Evolutionary conservation across 2,888 invertebrate genomes (phyloP), one percentile per base, ranked within the genome.

Genomic region (Plemyria rubiginata): DNA sequence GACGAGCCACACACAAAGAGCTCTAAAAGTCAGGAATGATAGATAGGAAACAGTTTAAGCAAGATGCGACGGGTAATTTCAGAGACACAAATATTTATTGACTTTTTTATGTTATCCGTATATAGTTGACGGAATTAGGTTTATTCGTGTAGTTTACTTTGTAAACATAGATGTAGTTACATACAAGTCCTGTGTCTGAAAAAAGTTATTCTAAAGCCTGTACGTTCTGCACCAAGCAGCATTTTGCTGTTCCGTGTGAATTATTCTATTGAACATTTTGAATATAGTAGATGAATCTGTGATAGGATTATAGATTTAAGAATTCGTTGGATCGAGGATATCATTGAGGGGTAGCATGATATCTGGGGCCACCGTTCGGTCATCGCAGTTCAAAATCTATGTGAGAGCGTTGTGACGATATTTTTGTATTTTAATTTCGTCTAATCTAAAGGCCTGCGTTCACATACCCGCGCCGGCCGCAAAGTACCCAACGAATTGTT

Each of bases 231-330:
- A 46, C 2, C 29, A 54, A n/a, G 28, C 45, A 36, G 43, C 12
- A 16, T 51, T 45, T 48, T 15, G 6, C 40, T 29, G 49, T 40
- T 41, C 41, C 41, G 15, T 59, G 40, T 53, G 36, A 8, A 32
- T 32, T 16, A 29, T 12, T 22, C 32, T 15, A 38, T 7, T 28
- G 4, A 36, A 54, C 15, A 38, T 48, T 53, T 52, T 40, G 12
- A 57, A 22, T 61, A 56, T 48, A 36, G 46, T 59, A 50, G 48
- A 40, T 68, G 54, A 60, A 76, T 76, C 80, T 80, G 80, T 80
- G 79, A 80, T 80, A 80, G 74, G 73, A 69, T 70, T 72, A 69
- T 66, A 67, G 66, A 56, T 56, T 56, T 67, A 62, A 63, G 60
- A 43, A 63, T 51, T 48, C 8, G 12, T 54, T 29, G 36, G 54